A percentile compares a stretch with the other conserved stretches of the same genome.
Conservation (phyloP, 2,888 invertebrate genomes). For the Caenorhabditis sulstoni region DNA sequence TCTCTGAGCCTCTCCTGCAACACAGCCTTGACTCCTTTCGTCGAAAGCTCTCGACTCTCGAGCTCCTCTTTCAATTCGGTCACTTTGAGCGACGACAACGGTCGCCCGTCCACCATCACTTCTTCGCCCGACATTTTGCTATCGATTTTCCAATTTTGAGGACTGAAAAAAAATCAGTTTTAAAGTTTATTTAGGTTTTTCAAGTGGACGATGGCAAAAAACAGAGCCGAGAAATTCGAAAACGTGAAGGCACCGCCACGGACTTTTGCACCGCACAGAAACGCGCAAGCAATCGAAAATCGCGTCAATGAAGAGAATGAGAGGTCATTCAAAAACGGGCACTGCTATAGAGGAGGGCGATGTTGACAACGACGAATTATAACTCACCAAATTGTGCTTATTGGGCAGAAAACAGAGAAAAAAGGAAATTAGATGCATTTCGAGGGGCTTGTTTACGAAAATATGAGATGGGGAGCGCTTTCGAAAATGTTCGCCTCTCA, state of each 20-base stretch:
- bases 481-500: too few relatives aligned
- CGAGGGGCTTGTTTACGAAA: too few relatives aligned
- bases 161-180: neutral
- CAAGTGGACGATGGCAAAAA: too few relatives aligned
- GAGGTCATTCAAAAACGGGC: too few relatives aligned
- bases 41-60: slow-evolving; percentile 68
- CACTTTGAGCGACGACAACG: slow-evolving; percentile 70
- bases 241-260: slow-evolving; percentile 22
- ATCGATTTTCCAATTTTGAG: neutral
- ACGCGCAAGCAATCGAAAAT: slow-evolving; percentile 10
- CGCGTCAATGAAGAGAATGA: slow-evolving; percentile 9
- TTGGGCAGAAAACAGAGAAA: too few relatives aligned
- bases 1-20: slow-evolving; percentile 70
- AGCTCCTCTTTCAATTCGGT: slow-evolving; percentile 73
- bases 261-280: slow-evolving; percentile 6
- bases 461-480: too few relatives aligned
- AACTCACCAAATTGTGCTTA: too few relatives aligned
- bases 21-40: slow-evolving; percentile 73
- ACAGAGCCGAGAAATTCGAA: slow-evolving; percentile 1
- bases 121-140: slow-evolving; percentile 66
- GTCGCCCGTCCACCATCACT: slow-evolving; percentile 65
- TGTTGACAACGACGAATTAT: too few relatives aligned
- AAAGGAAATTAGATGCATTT: too few relatives aligned
- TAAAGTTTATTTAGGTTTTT: too few relatives aligned
- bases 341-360: too few relatives aligned